Evolutionary conservation across 2,797 vertebrate genomes (phyloP), one percentile per base, ranked within the genome.

Genomic region (Acanthurus lineatus): DNA sequence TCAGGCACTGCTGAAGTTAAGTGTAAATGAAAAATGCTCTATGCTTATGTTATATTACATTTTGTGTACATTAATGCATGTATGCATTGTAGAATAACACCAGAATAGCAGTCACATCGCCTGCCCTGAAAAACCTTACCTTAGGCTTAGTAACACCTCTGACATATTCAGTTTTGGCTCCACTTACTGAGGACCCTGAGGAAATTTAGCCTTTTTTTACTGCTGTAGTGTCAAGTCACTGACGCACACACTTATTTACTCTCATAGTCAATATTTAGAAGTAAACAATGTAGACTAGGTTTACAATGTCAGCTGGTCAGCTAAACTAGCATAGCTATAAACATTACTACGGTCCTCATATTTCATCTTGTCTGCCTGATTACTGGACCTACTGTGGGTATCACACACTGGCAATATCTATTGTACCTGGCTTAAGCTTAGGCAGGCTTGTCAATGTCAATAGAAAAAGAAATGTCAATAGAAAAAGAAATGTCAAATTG

Each of bases 1-100:
- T 78, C 51, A 84, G 76, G 63, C 77, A 45, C 67, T n/a, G 65
- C 66, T 80, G 62, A 86, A 83, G 64, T 60, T 78, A 53, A 82
- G 53, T 60, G 49, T 70, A 70, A 84, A 87, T 19, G 57, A 78
- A 69, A 86, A 70, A 56, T 70, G 52, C 56, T 63, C 53, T 73
- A 76, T 77, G 81, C 73, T 79, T 75, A 84, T 75, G 90, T 85
- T 88, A 85, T 87, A 87, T 44, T 44, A 77, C 20, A 62, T 81
- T 60, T 48, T 70, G 68, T 58, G 69, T 57, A 82, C 61, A 76
- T 67, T 54, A 70, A 73, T 82, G 74, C 42, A 58, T 81, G 66
- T 83, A 57, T 64, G 76, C 19, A 38, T 52, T 59, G 35, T 20
- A 76, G 62, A 47, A 60, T 58, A 51, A 15, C 9, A 11, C 22